Evolutionary conservation across 92 coral and sea anemone genomes (phyloP).

Genomic region (Chrysogorgia sp.): DNA sequence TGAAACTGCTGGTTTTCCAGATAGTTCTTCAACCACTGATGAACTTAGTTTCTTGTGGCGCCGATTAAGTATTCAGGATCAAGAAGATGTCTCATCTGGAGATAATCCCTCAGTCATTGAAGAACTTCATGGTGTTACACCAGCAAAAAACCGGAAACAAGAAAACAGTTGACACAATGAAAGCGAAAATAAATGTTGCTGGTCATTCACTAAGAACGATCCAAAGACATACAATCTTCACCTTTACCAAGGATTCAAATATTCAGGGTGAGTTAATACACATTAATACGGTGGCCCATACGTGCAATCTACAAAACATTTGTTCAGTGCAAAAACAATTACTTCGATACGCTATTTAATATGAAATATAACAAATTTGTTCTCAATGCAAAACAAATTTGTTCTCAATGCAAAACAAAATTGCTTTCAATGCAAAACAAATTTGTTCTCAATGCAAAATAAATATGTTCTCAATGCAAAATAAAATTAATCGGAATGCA

Average conservation of each 20-base stretch:
- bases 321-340: too few species aligned
- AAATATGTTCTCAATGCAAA: too few species aligned
- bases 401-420: too few species aligned
- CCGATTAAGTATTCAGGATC: slow-evolving; percentile 33
- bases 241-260: slow-evolving; percentile 49
- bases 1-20: background rate
- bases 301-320: too few species aligned
- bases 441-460: too few species aligned
- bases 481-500: too few species aligned
- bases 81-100: slow-evolving; percentile 35
- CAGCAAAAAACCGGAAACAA: slow-evolving; percentile 14
- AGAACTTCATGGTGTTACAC: slow-evolving; percentile 36
- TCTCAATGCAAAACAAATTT: too few species aligned
- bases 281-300: too few species aligned
- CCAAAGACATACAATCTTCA: slow-evolving; percentile 55
- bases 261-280: slow-evolving; percentile 48
- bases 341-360: too few species aligned
- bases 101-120: slow-evolving; percentile 29
- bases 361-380: too few species aligned
- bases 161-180: slow-evolving; percentile 41
- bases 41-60: slow-evolving; percentile 49
- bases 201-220: slow-evolving; percentile 61
- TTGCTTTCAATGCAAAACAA: too few species aligned
- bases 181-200: slow-evolving; percentile 64
- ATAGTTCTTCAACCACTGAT: slow-evolving; percentile 14